phyloP scores from a whole-genome alignment of 2,113 vertebrate genomes.

The Aegotheles bennettii region DNA sequence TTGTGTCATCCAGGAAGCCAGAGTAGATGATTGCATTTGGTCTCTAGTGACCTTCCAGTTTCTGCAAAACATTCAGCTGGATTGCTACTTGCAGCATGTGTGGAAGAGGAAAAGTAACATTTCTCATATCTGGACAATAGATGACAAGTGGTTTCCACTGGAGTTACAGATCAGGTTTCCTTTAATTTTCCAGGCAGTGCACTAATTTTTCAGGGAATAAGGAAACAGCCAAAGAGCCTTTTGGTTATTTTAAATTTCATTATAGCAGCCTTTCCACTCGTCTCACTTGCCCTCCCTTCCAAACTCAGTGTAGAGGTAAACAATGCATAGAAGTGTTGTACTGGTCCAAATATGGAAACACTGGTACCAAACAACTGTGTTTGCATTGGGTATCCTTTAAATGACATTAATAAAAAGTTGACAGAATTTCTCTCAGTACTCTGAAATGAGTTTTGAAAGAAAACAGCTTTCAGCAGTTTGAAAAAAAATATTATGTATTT shows the following conservation, averaged over 20 bases:
- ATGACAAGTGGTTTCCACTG: slow-evolving; percentile 52
- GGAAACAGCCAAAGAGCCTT: background rate
- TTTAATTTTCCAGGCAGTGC: slow-evolving; percentile 20
- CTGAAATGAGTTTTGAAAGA: slow-evolving; percentile 48
- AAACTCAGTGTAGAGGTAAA: background rate
- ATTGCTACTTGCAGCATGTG: background rate
- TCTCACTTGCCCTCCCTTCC: background rate
- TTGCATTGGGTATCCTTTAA: slow-evolving; percentile 28
- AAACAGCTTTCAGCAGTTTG: slow-evolving; percentile 60
- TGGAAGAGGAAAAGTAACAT: slow-evolving; percentile 23
- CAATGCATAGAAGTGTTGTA: background rate
- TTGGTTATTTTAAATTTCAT: background rate
- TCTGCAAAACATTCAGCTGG: background rate
- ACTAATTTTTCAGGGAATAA: slow-evolving; percentile 29
- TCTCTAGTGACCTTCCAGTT: background rate
- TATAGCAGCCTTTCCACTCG: slow-evolving; percentile 10
- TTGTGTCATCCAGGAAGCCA: slow-evolving; percentile 16
- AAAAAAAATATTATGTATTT: background rate
- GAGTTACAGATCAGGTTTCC: slow-evolving; percentile 5
- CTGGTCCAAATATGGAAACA: background rate
- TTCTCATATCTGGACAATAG: slow-evolving; percentile 28
- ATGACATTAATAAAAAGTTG: slow-evolving; percentile 17
- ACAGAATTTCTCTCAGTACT: slow-evolving; percentile 19
- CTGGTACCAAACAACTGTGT: background rate
- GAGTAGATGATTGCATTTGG: background rate